phyloP scores from a whole-genome alignment of 2,797 vertebrate genomes.

The Sebastes reedi region DNA sequence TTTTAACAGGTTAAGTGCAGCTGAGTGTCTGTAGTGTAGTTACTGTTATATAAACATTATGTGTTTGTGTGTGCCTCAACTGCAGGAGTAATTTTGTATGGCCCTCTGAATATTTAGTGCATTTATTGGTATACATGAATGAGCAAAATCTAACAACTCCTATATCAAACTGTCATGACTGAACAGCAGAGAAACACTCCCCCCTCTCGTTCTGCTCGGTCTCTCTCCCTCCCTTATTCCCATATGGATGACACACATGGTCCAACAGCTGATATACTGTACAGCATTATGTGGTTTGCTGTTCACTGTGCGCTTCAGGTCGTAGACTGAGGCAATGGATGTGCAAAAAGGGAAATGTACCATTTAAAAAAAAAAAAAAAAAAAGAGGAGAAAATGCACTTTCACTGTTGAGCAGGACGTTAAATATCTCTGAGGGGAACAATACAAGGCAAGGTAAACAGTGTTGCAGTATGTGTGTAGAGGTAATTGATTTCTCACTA shows the following conservation, averaged over 20 bases:
- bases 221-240: slow-evolving; percentile 21
- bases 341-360: slow-evolving; percentile 15
- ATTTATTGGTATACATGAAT: slow-evolving; percentile 24
- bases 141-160: slow-evolving; percentile 17
- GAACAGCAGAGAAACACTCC: slow-evolving; percentile 7
- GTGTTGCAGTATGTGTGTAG: neutral
- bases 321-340: slow-evolving; percentile 12
- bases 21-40: neutral
- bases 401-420: slow-evolving; percentile 21
- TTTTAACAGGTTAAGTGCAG: neutral
- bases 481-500: slow-evolving; percentile 21
- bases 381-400: slow-evolving; percentile 15
- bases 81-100: slow-evolving; percentile 4
- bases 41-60: neutral
- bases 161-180: slow-evolving; percentile 15
- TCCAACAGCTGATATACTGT: slow-evolving; percentile 47
- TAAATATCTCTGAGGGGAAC: slow-evolving; percentile 11
- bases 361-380: neutral
- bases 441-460: slow-evolving; percentile 9
- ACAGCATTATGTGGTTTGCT: slow-evolving; percentile 29
- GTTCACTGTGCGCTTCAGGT: slow-evolving; percentile 17
- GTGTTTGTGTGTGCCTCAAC: neutral
- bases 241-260: slow-evolving; percentile 30
- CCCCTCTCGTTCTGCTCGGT: neutral
- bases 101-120: slow-evolving; percentile 15